A percentile compares a stretch with the other conserved stretches of the same genome.
These are phyloP conservation scores for Phocides pigmalion DNA, from an alignment of 1,140 invertebrate species.

Conservation along the genomic window DNA sequence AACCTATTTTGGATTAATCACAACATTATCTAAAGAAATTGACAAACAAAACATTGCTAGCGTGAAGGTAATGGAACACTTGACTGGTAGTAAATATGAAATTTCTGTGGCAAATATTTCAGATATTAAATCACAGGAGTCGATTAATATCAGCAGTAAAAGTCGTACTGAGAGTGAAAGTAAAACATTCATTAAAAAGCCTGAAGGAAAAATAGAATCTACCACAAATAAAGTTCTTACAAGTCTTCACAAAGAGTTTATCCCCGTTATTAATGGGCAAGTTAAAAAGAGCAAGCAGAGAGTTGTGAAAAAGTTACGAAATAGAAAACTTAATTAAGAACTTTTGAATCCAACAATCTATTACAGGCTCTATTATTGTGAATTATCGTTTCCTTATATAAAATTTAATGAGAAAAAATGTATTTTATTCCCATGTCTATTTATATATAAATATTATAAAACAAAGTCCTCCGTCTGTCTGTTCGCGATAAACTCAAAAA, in stretches of 20 bases:
- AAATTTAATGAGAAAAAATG: background rate
- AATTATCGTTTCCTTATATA: slow-evolving; percentile 16
- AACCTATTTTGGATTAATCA: slow-evolving; percentile 12
- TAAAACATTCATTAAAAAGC: background rate
- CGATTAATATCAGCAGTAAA: background rate
- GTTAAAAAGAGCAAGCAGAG: slow-evolving; percentile 24
- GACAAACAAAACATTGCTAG: slow-evolving; percentile 22
- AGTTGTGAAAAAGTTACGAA: slow-evolving; percentile 27
- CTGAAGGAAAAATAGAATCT: background rate
- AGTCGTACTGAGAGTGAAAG: background rate
- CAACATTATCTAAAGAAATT: slow-evolving; percentile 15
- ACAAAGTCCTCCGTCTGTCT: no score
- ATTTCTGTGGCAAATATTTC: background rate
- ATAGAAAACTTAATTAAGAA: slow-evolving; percentile 24
- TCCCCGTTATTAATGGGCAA: slow-evolving; percentile 7
- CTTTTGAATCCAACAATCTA: slow-evolving; percentile 5
- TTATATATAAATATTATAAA: no score
- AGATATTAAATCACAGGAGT: background rate
- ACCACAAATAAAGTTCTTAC: slow-evolving; percentile 2
- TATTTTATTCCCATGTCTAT: background rate
- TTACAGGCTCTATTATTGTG: background rate
- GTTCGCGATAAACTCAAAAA: no score
- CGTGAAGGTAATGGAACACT: background rate
- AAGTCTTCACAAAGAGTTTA: background rate
- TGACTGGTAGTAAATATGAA: slow-evolving; percentile 4